Conservation (phyloP, 2,888 invertebrate genomes). For the Ganaspis brasiliensis region DNA sequence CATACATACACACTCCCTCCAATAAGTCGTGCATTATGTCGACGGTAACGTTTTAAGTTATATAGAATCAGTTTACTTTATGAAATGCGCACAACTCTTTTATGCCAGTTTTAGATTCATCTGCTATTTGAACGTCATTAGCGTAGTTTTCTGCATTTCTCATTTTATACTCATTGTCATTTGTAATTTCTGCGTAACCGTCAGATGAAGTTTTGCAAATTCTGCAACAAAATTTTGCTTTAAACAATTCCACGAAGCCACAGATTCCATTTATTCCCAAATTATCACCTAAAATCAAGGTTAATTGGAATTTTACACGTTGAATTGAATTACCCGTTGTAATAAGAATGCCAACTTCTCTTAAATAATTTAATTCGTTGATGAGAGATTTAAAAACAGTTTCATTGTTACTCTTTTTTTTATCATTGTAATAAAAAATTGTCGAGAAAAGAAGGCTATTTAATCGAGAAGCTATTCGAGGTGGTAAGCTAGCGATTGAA, state of each 20-base stretch:
- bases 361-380: conserved; percentile 46
- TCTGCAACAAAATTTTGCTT: conserved; percentile 42
- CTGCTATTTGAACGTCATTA: conserved; percentile 24
- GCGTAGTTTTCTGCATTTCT: conserved; percentile 45
- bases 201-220: conserved; percentile 44
- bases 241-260: conserved; percentile 40
- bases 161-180: conserved; percentile 21
- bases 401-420: conserved; percentile 45
- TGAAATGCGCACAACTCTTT: conserved; percentile 48
- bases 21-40: conserved; percentile 37
- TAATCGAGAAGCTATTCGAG: conserved; percentile 43
- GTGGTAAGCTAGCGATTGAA: conserved; percentile 43
- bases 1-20: conserved; percentile 29
- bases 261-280: not conserved
- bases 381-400: not conserved
- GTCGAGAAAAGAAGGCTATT: conserved; percentile 46
- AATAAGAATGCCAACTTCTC: conserved; percentile 27
- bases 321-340: conserved; percentile 5
- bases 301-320: conserved; percentile 45
- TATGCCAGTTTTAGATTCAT: conserved; percentile 27
- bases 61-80: conserved; percentile 46
- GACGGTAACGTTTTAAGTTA: conserved; percentile 47
- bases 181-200: conserved; percentile 3
- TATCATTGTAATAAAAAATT: conserved; percentile 41
- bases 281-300: not conserved